Conservation (phyloP, 1,140 invertebrate species). For the Helicoverpa armigera region DNA sequence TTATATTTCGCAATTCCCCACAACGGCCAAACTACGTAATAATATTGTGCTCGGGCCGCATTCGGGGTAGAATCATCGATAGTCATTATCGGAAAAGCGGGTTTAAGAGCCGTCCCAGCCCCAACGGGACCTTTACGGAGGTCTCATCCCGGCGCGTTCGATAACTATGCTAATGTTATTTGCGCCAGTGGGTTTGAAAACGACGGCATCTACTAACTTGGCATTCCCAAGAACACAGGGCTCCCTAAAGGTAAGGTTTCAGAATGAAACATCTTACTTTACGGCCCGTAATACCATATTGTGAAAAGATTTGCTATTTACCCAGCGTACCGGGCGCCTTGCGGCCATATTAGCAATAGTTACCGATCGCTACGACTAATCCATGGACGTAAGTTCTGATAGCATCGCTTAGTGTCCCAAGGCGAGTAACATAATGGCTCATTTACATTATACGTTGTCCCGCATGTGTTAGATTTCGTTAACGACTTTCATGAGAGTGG, state of each 20-base stretch:
- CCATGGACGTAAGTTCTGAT: constrained; percentile 40
- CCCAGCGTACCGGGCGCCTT: constrained; percentile 13
- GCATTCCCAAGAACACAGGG: constrained; percentile 61
- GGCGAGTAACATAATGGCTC: constrained; percentile 43
- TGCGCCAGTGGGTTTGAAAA: constrained; percentile 80
- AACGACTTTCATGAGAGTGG: constrained; percentile 38
- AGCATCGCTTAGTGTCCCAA: constrained; percentile 44
- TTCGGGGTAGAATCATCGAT: constrained; percentile 84
- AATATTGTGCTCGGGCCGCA: constrained; percentile 80
- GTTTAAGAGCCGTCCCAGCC: constrained; percentile 82
- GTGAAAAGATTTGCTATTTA: constrained; percentile 59
- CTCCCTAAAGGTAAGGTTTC: constrained; percentile 63
- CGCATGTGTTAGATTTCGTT: constrained; percentile 47
- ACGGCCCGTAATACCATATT: constrained; percentile 58
- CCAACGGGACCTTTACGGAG: constrained; percentile 82
- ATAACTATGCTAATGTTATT: constrained; percentile 87
- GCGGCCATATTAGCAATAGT: constrained; percentile 40
- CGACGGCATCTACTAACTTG: constrained; percentile 76
- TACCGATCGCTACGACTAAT: constrained; percentile 37
- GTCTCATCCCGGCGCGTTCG: constrained; percentile 83
- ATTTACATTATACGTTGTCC: constrained; percentile 46
- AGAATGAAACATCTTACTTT: constrained; percentile 63
- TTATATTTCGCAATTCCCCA: constrained; percentile 81
- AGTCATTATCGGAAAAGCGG: constrained; percentile 85
- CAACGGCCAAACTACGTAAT: constrained; percentile 81